phyloP scores from a whole-genome alignment of 2,888 invertebrate genomes.

The Mesorhabditis spiculigera region DNA sequence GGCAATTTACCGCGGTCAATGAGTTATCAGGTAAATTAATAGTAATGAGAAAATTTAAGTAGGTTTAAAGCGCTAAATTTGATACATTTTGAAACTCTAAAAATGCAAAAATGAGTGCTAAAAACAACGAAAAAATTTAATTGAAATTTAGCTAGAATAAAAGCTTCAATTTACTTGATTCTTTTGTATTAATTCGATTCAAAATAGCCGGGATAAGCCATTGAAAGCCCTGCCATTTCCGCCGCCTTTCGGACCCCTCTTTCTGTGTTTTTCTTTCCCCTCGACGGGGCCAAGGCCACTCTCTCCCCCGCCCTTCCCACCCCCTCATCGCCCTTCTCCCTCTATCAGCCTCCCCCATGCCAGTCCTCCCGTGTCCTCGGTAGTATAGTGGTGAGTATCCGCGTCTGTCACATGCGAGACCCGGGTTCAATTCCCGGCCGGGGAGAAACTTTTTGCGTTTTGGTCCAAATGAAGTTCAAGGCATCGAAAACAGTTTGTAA shows the following conservation, averaged over 20 bases:
- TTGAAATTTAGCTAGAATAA: too few species aligned
- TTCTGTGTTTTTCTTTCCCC: background rate
- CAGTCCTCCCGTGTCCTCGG: slow-evolving; percentile 22
- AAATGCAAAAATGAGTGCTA: background rate
- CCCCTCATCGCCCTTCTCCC: too few species aligned
- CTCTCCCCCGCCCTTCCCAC: too few species aligned
- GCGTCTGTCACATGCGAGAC: slow-evolving; percentile 48
- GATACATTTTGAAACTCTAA: background rate
- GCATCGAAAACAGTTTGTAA: too few species aligned
- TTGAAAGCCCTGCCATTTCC: background rate
- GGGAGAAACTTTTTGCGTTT: slow-evolving; percentile 27
- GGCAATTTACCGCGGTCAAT: background rate
- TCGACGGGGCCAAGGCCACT: background rate
- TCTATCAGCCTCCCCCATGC: too few species aligned
- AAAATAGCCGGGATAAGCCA: too few species aligned
- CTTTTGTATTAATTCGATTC: too few species aligned
- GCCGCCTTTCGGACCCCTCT: background rate
- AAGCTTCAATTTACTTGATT: too few species aligned
- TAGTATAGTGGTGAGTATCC: slow-evolving; percentile 50
- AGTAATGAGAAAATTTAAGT: background rate
- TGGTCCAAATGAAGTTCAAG: background rate
- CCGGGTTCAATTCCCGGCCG: slow-evolving; percentile 50
- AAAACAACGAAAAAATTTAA: too few species aligned
- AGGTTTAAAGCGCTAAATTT: background rate
- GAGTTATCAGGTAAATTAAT: background rate